Evolutionary conservation across 2,113 vertebrate species (phyloP), one percentile per base, ranked within the genome.

Genomic region (Atractosteus spatula): DNA sequence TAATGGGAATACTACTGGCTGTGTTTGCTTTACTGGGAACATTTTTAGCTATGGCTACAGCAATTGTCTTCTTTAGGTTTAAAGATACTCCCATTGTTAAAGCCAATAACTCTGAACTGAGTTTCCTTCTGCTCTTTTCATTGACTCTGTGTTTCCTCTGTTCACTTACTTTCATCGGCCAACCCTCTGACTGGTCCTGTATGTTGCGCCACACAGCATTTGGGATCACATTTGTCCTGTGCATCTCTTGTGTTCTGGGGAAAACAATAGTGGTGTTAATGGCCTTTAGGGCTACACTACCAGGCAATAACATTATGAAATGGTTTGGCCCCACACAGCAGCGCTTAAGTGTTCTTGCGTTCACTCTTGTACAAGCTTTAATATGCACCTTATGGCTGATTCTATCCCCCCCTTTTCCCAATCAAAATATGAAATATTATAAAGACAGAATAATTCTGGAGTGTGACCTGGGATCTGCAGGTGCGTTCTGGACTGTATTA

Each of bases 221-320:
- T 41, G 62, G 62, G 8, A 65, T 65, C 41, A 43, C 62, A 41
- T 65, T 65, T 65, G 62, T 65, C 41, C 41, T 65, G 62, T 65
- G 62, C 62, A 65, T 65, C 62, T 65, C 62, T 41, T 65, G 62
- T 65, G 62, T 65, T 65, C 62, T 65, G 62, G 62, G 62, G 62
- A 65, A 65, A 65, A 65, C 62, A 65, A 65, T 65, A 41, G 62
- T 65, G n/a, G 62, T 65, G 62, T 65, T 65, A 65, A 65, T 65
- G 62, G 62, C 62, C n/a, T 65, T 65, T 13, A 65, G 17, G 29
- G 62, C 62, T 65, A 65, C 62, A 41, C 62, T 41, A 3, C 62
- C 62, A 8, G 62, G 62, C 11, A 41, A 12, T 13, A 65, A 41
- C 41, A 43, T 65, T 65, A 65, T 65, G 62, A 65, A 65, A 65